Conservation (phyloP, 2,113 vertebrate genomes). For the Choloepus hoffmanni region DNA sequence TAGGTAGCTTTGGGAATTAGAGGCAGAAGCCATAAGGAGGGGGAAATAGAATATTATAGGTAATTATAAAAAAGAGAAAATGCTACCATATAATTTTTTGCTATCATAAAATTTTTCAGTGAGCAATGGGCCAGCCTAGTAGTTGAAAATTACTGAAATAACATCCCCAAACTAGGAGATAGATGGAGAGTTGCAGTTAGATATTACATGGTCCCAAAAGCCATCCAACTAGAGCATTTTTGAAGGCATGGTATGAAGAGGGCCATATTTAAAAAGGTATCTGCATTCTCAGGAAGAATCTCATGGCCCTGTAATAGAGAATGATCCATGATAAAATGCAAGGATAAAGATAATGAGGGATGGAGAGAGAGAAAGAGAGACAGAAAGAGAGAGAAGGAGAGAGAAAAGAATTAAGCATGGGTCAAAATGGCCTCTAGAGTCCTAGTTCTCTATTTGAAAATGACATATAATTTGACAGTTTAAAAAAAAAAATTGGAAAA, state of each 20-base stretch:
- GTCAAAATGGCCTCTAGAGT: neutral
- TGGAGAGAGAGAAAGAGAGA: neutral
- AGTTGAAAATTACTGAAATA: neutral
- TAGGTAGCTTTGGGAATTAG: neutral
- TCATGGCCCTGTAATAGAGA: neutral
- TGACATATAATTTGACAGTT: neutral
- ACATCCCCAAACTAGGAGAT: neutral
- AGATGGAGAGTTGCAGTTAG: neutral
- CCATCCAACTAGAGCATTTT: neutral
- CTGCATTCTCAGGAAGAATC: neutral
- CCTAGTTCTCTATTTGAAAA: neutral
- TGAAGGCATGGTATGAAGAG: neutral
- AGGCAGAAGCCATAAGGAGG: neutral
- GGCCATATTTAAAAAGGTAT: neutral
- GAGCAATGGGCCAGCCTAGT: neutral
- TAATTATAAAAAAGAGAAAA: neutral
- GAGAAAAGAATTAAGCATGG: neutral
- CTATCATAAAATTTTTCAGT: neutral
- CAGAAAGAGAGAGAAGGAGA: neutral
- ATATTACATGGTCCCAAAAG: neutral
- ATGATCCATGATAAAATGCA: neutral
- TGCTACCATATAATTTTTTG: neutral
- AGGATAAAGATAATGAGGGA: neutral
- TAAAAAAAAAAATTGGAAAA: neutral
- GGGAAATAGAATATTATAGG: neutral